Percentiles rank a stretch among this genome's conserved stretches.
phyloP scores from a whole-genome alignment of 2,113 vertebrate genomes.

The Lampris megalopsis region DNA sequence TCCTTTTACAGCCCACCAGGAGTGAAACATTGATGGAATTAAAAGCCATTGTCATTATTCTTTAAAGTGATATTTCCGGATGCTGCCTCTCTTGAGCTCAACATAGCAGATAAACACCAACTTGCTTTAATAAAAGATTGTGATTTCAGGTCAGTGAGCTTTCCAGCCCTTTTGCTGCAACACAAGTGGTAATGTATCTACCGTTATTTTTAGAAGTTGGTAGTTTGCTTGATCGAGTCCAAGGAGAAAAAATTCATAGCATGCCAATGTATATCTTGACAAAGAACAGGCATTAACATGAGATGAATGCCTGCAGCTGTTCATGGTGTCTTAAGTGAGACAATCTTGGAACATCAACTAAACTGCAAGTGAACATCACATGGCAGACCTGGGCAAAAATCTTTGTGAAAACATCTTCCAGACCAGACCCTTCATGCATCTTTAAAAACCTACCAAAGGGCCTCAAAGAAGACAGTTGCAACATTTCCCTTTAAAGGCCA shows the following conservation, averaged over 20 bases:
- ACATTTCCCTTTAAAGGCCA: not conserved
- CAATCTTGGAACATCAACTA: not conserved
- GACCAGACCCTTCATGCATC: not conserved
- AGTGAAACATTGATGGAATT: slow-evolving; percentile 34
- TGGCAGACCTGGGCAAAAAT: not conserved
- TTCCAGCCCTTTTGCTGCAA: slow-evolving; percentile 6
- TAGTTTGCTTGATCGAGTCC: not conserved
- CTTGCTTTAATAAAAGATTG: slow-evolving; percentile 27
- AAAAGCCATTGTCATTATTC: slow-evolving; percentile 25
- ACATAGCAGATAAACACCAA: slow-evolving; percentile 31
- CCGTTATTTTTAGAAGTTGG: not conserved
- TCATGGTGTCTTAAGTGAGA: not conserved
- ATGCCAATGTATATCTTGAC: not conserved
- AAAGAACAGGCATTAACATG: not conserved
- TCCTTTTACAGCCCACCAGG: not conserved
- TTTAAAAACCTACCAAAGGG: not conserved
- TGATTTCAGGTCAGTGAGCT: slow-evolving; percentile 41
- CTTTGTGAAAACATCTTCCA: not conserved
- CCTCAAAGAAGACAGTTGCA: not conserved
- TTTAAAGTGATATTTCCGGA: slow-evolving; percentile 9
- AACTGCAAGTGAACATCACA: not conserved
- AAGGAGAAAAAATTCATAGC: not conserved
- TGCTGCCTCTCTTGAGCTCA: slow-evolving; percentile 1
- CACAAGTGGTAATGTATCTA: not conserved
- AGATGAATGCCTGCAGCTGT: not conserved